Percentiles rank a stretch among this genome's conserved stretches.
phyloP scores from a whole-genome alignment of 2,888 invertebrate species.

The Eulithis testata region DNA sequence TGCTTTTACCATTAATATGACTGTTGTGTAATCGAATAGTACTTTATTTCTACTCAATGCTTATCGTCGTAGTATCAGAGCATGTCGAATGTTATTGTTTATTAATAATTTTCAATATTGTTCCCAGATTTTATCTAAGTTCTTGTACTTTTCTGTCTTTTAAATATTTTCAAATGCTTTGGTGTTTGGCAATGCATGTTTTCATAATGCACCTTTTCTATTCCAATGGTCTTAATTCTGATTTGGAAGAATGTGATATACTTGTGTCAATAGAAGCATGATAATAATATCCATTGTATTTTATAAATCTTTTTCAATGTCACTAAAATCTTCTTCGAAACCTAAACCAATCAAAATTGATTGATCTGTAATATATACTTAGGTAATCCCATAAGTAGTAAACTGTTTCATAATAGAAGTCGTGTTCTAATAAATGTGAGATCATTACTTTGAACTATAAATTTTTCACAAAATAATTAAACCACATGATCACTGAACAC shows the following conservation, averaged over 20 bases:
- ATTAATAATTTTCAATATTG: constrained; percentile 32
- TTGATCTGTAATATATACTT: constrained; percentile 4
- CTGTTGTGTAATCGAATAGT: constrained; percentile 66
- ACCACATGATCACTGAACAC: constrained; percentile 13
- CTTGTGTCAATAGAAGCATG: constrained; percentile 42
- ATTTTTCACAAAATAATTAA: neutral
- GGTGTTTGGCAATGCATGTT: constrained; percentile 71
- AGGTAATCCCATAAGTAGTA: neutral
- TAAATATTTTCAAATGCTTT: constrained; percentile 59
- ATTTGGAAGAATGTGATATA: constrained; percentile 33
- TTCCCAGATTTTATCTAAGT: constrained; percentile 31
- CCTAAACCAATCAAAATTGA: constrained; percentile 3
- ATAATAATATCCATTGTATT: constrained; percentile 29
- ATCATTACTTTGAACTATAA: constrained; percentile 21
- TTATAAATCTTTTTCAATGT: constrained; percentile 7
- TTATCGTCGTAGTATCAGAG: constrained; percentile 68
- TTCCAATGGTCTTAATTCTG: constrained; percentile 23
- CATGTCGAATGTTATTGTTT: constrained; percentile 59
- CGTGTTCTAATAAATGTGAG: constrained; percentile 7
- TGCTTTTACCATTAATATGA: constrained; percentile 4
- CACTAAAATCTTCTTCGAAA: constrained; percentile 7
- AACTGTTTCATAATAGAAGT: constrained; percentile 1
- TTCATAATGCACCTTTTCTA: constrained; percentile 51
- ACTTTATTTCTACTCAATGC: constrained; percentile 54
- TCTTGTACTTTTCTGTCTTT: constrained; percentile 40